Conservation (phyloP, 2,113 vertebrate genomes). For the Myiopsitta monachus region DNA sequence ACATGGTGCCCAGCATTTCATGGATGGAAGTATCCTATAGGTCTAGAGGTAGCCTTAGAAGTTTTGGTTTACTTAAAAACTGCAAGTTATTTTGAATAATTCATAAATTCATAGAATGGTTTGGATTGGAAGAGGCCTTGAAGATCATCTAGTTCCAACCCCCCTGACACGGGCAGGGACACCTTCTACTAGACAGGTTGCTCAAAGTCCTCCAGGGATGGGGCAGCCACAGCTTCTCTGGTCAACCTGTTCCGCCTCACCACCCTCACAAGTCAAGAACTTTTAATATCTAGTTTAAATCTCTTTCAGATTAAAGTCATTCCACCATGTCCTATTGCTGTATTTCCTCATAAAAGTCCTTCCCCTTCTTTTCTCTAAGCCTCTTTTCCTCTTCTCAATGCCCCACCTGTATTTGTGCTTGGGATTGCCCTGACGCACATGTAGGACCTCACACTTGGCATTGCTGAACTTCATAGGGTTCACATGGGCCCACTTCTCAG, state of each 20-base stretch:
- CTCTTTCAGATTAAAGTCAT: neutral
- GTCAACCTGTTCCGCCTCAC: neutral
- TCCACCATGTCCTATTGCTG: neutral
- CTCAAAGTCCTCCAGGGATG: neutral
- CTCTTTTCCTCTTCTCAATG: neutral
- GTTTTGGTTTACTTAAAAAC: neutral
- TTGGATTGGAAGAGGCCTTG: neutral
- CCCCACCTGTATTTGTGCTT: neutral
- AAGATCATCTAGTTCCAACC: neutral
- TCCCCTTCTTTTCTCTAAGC: neutral
- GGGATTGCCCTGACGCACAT: neutral
- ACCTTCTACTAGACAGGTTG: neutral
- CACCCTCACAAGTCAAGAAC: neutral
- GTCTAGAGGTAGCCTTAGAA: neutral
- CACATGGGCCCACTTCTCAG: neutral
- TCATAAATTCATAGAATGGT: neutral
- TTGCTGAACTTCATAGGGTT: neutral
- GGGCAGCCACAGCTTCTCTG: neutral
- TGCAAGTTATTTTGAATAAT: neutral
- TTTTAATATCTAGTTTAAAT: neutral
- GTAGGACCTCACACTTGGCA: neutral
- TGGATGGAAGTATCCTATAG: neutral
- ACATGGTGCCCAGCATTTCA: neutral
- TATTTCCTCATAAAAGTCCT: neutral
- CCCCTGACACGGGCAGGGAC: no score